phyloP scores from a whole-genome alignment of 64 coral and sea anemone genomes.

The Montipora capricornis region DNA sequence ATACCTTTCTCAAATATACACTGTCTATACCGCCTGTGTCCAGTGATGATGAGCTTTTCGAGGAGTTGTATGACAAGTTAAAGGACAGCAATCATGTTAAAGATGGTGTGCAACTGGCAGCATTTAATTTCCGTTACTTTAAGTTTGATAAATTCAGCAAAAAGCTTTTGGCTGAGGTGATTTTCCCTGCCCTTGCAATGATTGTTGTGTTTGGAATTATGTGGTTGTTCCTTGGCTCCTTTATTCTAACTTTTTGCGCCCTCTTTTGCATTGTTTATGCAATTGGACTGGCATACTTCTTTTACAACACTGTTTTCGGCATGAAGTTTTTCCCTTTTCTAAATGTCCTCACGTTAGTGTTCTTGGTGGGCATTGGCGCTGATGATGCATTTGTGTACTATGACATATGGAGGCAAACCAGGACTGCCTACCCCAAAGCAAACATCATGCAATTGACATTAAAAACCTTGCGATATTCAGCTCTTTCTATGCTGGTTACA shows the following conservation, averaged over 20 bases:
- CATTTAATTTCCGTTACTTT: slow-evolving; percentile 60
- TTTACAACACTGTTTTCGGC: slow-evolving; percentile 80
- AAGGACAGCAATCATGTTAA: slow-evolving; percentile 56
- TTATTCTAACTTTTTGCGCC: slow-evolving; percentile 75
- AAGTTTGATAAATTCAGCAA: slow-evolving; percentile 69
- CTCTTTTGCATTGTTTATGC: slow-evolving; percentile 82
- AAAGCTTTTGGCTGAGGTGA: slow-evolving; percentile 61
- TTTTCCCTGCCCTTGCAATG: slow-evolving; percentile 85
- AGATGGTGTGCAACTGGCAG: slow-evolving; percentile 67
- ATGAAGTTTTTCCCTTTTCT: slow-evolving; percentile 91
- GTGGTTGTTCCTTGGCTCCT: slow-evolving; percentile 77
- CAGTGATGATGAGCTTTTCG: neutral
- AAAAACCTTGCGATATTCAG: slow-evolving; percentile 88
- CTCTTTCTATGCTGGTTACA: slow-evolving; percentile 96
- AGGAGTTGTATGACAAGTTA: slow-evolving; percentile 68
- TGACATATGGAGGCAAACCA: slow-evolving; percentile 91
- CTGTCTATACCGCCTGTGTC: slow-evolving; percentile 6
- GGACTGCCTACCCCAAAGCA: slow-evolving; percentile 56
- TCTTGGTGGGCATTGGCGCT: slow-evolving; percentile 93
- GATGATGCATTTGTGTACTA: slow-evolving; percentile 97
- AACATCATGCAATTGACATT: slow-evolving; percentile 55
- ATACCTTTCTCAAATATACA: slow-evolving; percentile 62
- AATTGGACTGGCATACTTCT: slow-evolving; percentile 81
- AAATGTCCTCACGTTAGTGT: slow-evolving; percentile 81
- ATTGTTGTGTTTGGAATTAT: slow-evolving; percentile 76